Evolutionary conservation across 2,888 invertebrate species (phyloP).

Genomic region (Dryobota labecula): DNA sequence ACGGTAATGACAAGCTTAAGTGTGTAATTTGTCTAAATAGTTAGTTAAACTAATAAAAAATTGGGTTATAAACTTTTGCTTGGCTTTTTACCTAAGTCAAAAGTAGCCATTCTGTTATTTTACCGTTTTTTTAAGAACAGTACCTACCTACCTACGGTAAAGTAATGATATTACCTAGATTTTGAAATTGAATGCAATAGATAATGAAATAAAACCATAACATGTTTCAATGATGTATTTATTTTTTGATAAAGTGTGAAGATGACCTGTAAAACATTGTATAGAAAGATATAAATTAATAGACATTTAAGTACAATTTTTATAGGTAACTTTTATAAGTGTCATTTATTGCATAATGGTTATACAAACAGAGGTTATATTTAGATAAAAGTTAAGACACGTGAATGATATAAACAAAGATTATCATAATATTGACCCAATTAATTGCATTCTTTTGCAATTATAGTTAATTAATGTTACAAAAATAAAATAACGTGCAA

Average conservation of each 20-base stretch:
- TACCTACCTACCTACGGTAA: too few species aligned
- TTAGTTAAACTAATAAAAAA: background rate
- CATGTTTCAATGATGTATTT: background rate
- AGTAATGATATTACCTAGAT: background rate
- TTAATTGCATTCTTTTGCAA: constrained; percentile 2
- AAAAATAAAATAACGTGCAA: constrained; percentile 11
- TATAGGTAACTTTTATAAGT: background rate
- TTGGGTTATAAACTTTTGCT: background rate
- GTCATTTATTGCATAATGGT: constrained; percentile 18
- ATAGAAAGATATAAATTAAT: background rate
- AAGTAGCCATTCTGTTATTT: background rate
- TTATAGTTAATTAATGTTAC: constrained; percentile 3
- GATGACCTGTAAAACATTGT: background rate
- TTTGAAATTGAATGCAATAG: background rate
- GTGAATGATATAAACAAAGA: background rate
- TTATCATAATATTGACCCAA: constrained; percentile 4
- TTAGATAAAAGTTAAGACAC: background rate
- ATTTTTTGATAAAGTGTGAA: constrained; percentile 22
- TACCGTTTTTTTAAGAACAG: background rate
- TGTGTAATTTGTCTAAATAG: background rate
- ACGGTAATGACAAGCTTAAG: background rate
- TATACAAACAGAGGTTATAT: constrained; percentile 3
- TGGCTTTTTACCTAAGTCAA: background rate
- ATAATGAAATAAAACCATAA: constrained; percentile 36
- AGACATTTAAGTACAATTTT: constrained; percentile 2